phyloP scores from a whole-genome alignment of 2,797 vertebrate species.

The Crocidura indochinensis region DNA sequence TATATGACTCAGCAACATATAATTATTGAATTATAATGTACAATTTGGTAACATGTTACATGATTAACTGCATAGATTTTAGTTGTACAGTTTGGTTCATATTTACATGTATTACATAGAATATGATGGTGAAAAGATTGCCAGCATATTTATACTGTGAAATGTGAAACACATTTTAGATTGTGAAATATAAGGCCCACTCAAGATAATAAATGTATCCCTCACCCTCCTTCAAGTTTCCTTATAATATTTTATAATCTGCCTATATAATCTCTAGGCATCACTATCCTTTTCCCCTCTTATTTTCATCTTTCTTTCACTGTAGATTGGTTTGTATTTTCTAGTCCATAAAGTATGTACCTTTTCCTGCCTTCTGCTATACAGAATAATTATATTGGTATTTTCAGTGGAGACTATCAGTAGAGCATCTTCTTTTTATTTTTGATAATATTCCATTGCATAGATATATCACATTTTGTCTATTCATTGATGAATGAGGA shows the following conservation, averaged over 20 bases:
- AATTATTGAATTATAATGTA: constrained; percentile 1
- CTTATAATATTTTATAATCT: neutral
- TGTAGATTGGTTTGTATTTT: neutral
- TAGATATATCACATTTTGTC: neutral
- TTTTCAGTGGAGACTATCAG: neutral
- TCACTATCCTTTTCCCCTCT: neutral
- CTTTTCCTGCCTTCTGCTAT: constrained; percentile 36
- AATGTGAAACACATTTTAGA: no score
- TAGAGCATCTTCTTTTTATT: constrained; percentile 14
- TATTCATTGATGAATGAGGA: neutral
- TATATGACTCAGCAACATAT: neutral
- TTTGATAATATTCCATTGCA: neutral
- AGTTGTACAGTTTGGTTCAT: no score
- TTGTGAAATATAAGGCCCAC: neutral
- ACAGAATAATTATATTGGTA: neutral
- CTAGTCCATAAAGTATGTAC: neutral
- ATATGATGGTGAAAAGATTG: neutral
- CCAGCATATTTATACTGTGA: no score
- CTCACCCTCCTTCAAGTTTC: neutral
- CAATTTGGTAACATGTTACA: constrained; percentile 9
- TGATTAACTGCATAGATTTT: no score
- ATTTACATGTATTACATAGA: no score
- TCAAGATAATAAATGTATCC: neutral
- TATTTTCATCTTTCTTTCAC: constrained; percentile 31
- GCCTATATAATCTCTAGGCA: neutral